Evolutionary conservation across 1,140 invertebrate species (phyloP).

Genomic region (Magallana angulata): DNA sequence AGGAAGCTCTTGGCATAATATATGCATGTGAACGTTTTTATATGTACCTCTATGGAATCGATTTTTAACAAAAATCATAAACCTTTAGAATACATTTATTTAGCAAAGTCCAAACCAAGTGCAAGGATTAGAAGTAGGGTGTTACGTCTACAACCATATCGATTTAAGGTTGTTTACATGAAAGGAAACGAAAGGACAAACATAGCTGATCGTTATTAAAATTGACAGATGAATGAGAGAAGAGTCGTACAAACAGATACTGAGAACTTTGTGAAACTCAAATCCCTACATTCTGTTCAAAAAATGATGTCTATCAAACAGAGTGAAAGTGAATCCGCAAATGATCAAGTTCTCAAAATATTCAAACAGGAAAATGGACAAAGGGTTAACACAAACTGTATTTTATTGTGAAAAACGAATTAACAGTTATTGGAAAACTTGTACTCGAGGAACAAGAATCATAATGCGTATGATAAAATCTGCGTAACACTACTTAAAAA

Average conservation of each 20-base stretch:
- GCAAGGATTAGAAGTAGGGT: constrained; percentile 66
- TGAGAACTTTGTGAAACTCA: constrained; percentile 39
- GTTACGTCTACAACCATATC: constrained; percentile 59
- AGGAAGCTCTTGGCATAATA: constrained; percentile 77
- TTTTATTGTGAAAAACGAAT: constrained; percentile 49
- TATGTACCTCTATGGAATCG: constrained; percentile 77
- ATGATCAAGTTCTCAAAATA: constrained; percentile 43
- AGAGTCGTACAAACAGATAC: not conserved
- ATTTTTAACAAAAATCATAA: constrained; percentile 78
- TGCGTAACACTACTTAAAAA: constrained; percentile 48
- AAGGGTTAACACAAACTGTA: constrained; percentile 41
- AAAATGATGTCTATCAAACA: constrained; percentile 47
- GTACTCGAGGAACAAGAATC: constrained; percentile 54
- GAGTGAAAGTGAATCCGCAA: constrained; percentile 42
- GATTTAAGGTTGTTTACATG: constrained; percentile 57
- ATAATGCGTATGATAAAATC: constrained; percentile 8
- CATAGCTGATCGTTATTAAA: constrained; percentile 57
- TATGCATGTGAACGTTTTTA: constrained; percentile 79
- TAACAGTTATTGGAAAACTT: constrained; percentile 56
- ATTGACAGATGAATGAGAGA: constrained; percentile 13
- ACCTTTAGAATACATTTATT: constrained; percentile 64
- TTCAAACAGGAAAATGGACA: not conserved
- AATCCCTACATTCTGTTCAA: not conserved
- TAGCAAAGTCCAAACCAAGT: constrained; percentile 54
- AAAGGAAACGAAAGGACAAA: constrained; percentile 55